These are phyloP conservation scores for Lepilemur septentrionalis DNA, from an alignment of 2,797 vertebrate genomes.

Conservation along the genomic window DNA sequence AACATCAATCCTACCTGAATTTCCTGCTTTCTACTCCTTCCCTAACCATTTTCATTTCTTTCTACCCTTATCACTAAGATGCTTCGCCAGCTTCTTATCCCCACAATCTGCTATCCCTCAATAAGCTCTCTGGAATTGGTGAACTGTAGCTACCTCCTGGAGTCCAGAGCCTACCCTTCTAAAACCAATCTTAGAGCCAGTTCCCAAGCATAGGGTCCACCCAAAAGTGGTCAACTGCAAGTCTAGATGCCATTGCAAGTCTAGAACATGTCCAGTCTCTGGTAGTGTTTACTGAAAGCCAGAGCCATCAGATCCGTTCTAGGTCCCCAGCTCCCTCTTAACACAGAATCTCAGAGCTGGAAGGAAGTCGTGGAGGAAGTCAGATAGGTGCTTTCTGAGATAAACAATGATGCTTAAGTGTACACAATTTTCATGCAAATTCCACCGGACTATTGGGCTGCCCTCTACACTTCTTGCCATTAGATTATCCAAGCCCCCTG, in stretches of 20 bases:
- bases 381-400: neutral
- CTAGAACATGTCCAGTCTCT: neutral
- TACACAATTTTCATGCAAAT: neutral
- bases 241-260: neutral
- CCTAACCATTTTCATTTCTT: neutral
- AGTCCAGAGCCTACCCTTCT: neutral
- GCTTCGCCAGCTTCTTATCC: neutral
- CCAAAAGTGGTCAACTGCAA: neutral
- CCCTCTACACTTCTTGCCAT: neutral
- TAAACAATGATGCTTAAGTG: neutral
- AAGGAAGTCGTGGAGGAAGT: neutral
- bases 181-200: neutral
- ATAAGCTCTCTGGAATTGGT: neutral
- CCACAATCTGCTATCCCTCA: neutral
- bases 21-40: neutral
- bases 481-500: neutral
- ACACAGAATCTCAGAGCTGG: neutral
- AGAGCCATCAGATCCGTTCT: neutral
- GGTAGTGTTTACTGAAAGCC: neutral
- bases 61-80: neutral
- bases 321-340: neutral
- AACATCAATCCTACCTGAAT: slow-evolving; percentile 1
- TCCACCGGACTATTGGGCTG: neutral
- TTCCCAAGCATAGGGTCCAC: neutral
- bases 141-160: neutral